Evolutionary conservation across 2,888 invertebrate species (phyloP).

Genomic region (Xylota segnis): DNA sequence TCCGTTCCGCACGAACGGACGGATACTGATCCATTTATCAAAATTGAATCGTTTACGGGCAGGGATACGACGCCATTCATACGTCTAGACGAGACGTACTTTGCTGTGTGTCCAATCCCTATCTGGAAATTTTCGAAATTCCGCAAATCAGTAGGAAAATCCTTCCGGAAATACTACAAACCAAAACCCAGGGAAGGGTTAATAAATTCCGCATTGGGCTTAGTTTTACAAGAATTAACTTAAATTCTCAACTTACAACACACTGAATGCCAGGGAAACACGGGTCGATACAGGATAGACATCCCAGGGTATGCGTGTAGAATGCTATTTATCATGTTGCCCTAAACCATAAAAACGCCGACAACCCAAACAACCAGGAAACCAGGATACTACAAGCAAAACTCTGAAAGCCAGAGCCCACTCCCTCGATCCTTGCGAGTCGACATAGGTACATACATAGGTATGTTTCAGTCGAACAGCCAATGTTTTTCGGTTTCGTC

Average conservation of each 20-base stretch:
- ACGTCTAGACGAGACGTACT: constrained; percentile 12
- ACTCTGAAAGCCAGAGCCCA: constrained; percentile 22
- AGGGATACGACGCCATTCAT: neutral
- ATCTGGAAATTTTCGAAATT: neutral
- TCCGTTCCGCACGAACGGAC: neutral
- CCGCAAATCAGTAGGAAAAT: constrained; percentile 28
- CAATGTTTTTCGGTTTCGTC: constrained; percentile 49
- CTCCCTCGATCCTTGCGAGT: neutral
- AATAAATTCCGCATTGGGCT: constrained; percentile 24
- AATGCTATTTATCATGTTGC: constrained; percentile 65
- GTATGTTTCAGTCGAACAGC: constrained; percentile 43
- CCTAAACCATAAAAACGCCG: constrained; percentile 41
- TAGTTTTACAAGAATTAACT: constrained; percentile 45
- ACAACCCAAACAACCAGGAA: constrained; percentile 50
- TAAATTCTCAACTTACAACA: constrained; percentile 52
- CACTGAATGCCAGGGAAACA: neutral
- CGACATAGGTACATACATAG: neutral
- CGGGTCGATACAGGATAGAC: constrained; percentile 16
- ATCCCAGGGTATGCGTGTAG: constrained; percentile 37
- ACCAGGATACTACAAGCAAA: constrained; percentile 41
- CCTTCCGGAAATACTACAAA: constrained; percentile 12
- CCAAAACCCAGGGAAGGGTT: constrained; percentile 4
- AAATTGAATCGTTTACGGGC: neutral
- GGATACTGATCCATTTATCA: neutral
- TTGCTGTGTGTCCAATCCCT: too few species aligned